phyloP scores from a whole-genome alignment of 2,797 vertebrate species.

The Myripristis murdjan region DNA sequence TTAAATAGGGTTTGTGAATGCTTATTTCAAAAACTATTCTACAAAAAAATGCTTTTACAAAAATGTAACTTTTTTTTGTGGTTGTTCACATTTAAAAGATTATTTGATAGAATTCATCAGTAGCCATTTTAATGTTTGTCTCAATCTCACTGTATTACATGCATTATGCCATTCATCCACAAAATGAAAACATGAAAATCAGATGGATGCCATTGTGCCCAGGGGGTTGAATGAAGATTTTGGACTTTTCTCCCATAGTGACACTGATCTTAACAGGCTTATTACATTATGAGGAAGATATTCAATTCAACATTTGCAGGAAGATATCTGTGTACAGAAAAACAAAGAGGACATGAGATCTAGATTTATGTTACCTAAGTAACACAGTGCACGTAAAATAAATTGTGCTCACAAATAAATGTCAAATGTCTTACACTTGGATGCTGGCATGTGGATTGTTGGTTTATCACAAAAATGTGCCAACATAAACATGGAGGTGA shows the following conservation, averaged over 20 bases:
- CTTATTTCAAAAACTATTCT: no score
- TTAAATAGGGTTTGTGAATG: neutral
- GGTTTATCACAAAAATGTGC: slow-evolving; percentile 41
- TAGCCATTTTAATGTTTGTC: no score
- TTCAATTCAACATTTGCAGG: slow-evolving; percentile 3
- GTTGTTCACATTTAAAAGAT: neutral
- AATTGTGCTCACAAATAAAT: slow-evolving; percentile 8
- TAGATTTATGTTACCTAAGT: neutral
- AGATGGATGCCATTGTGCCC: neutral
- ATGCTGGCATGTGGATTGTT: slow-evolving; percentile 52
- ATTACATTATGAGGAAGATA: neutral
- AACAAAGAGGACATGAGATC: neutral
- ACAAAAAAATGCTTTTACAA: neutral
- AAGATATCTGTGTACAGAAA: neutral
- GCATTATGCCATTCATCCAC: no score
- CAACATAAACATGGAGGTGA: slow-evolving; percentile 66
- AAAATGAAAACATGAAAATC: no score
- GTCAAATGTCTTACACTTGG: slow-evolving; percentile 33
- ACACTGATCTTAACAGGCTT: neutral
- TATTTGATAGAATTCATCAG: neutral
- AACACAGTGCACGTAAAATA: neutral
- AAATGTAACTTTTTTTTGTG: neutral
- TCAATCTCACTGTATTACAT: no score
- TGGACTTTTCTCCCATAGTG: neutral
- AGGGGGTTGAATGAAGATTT: neutral